phyloP scores from a whole-genome alignment of 2,797 vertebrate species.

The Limosa lapponica region DNA sequence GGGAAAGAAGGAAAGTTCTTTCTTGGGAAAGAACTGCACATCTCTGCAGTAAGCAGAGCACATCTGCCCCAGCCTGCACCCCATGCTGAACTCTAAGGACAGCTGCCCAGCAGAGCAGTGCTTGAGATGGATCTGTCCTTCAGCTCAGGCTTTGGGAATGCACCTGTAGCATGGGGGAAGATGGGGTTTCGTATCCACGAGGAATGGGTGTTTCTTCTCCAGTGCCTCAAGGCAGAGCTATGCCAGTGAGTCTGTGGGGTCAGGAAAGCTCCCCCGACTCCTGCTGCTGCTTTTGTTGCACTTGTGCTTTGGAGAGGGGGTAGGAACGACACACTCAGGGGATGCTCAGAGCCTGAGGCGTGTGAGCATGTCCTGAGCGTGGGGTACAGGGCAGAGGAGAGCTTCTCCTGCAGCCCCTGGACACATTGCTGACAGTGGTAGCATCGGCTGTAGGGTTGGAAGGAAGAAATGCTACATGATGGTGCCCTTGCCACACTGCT shows the following conservation, averaged over 20 bases:
- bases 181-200: background rate
- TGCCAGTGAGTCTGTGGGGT: background rate
- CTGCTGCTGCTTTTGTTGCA: background rate
- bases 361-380: background rate
- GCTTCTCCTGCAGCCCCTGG: background rate
- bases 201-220: background rate
- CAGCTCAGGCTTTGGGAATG: background rate
- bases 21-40: background rate
- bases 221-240: background rate
- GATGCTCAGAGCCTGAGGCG: background rate
- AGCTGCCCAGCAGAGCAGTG: background rate
- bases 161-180: too few species aligned
- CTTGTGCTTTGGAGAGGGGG: background rate
- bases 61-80: background rate
- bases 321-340: background rate
- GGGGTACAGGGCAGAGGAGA: background rate
- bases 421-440: accelerated
- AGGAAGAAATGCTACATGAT: background rate
- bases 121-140: background rate
- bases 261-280: background rate
- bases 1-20: background rate
- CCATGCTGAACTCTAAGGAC: background rate
- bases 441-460: background rate
- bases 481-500: background rate
- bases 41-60: background rate